Base-by-base conservation (phyloP, 2,113 vertebrate genomes). In the Benitochromis conjunctus region DNA sequence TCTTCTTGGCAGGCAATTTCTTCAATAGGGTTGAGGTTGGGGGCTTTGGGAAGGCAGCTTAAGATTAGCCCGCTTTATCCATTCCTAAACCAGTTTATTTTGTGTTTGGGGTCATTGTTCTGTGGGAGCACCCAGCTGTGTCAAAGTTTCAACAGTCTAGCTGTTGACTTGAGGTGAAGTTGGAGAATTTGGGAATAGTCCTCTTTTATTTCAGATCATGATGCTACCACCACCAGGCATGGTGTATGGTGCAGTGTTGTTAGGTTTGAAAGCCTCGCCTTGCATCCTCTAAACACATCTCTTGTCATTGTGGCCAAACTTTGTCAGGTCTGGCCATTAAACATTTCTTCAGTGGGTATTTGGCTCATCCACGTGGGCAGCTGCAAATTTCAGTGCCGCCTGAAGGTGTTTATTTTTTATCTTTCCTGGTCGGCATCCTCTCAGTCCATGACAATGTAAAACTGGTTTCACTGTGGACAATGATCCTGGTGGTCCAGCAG, bases 401-500 rank as follows among this genome's bases (percentile, higher is more conserved):
- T 41, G 7, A 66, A 66, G 36, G 4, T 41, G 36, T 66, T 24
- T 36, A 66, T 41, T 66, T 41, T 66, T 11, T 0, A 41, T 66
- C 62, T 41, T 66, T 66, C 34, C 13, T 66, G 11, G 6, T 66
- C 1, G 1, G 0, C 6, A 66, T 41, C 0, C n/a, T 66, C 1
- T 66, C 62, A 21, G n/a, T 66, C 36, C 62, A 66, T 66, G n/a
- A 66, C 19, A 14, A 21, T 24, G 62, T 66, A 66, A 66, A 41
- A 66, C 62, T 66, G 34, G 36, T 36, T 66, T 66, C 62, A 41
- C 19, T 66, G 13, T 21, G 19, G 62, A 66, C 7, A 41, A 13
- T 21, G 11, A 41, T 66, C 6, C n/a, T 41, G 62, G n/a, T 41
- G 11, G 34, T 66, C 38, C 19, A 14, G 0, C 36, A 66, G 21